Percentiles rank a stretch among this genome's conserved stretches.
Evolutionary conservation across 2,113 vertebrate genomes (phyloP).

Genomic region (Argyrosomus japonicus): DNA sequence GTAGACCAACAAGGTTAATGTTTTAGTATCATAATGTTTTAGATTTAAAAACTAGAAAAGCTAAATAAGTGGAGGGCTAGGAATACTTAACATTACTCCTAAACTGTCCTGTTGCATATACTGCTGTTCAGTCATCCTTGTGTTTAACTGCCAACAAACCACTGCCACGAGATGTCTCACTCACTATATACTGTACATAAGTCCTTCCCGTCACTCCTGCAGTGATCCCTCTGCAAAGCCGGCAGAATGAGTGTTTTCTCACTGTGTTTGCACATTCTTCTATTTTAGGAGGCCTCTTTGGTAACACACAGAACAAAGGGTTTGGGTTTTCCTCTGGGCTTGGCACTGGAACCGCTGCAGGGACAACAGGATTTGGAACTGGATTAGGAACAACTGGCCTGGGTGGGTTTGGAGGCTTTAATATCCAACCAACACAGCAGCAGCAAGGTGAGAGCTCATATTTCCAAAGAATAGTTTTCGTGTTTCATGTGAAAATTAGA

Average conservation of each 20-base stretch:
- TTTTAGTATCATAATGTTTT: not conserved
- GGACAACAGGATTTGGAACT: conserved; percentile 88
- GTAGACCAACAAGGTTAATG: not conserved
- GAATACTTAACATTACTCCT: not conserved
- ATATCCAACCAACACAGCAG: conserved; percentile 87
- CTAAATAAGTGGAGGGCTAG: not conserved
- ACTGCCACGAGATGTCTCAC: conserved; percentile 44
- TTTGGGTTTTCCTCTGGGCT: conserved; percentile 95
- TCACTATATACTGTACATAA: not conserved
- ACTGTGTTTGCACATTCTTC: conserved; percentile 8
- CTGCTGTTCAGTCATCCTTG: not conserved
- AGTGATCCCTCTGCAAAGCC: not conserved
- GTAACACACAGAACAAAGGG: conserved; percentile 93
- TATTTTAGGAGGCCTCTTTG: conserved; percentile 88
- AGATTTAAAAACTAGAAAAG: not conserved
- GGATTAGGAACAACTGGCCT: conserved; percentile 85
- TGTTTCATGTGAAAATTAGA: not conserved
- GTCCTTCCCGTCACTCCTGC: not conserved
- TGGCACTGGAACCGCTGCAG: conserved; percentile 84
- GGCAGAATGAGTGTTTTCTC: not conserved
- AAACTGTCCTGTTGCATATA: not conserved
- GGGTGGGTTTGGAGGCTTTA: conserved; percentile 92
- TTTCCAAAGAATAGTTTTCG: not conserved
- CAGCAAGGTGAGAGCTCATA: conserved; percentile 77
- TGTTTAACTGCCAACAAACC: not conserved